Evolutionary conservation across 2,888 invertebrate species (phyloP).

Genomic region (Pristionchus fissidentatus): DNA sequence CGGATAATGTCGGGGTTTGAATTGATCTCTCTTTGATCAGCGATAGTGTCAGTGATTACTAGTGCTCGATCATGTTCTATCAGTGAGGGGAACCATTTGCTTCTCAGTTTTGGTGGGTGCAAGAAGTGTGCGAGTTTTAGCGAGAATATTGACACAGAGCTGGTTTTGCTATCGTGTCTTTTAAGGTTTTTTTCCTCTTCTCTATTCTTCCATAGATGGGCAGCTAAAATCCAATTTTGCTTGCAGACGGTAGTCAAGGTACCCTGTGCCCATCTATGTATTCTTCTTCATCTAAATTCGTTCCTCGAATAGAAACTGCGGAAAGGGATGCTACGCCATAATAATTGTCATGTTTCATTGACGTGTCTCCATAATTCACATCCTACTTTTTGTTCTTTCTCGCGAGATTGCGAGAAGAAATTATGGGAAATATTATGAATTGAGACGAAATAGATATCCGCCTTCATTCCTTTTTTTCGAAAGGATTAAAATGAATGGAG

Average conservation of each 20-base stretch:
- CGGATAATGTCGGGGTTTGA: too few species aligned
- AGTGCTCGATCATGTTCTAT: too few species aligned
- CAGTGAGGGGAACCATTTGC: too few species aligned
- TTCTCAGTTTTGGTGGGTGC: conserved; percentile 15
- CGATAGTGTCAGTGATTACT: too few species aligned
- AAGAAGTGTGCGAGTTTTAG: conserved; percentile 1
- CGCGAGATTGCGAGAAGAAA: conserved; percentile 13
- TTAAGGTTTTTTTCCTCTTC: too few species aligned
- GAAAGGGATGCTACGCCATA: neutral
- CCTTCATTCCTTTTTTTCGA: neutral
- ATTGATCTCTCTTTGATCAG: conserved; percentile 1
- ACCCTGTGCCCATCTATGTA: neutral
- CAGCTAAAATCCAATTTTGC: too few species aligned
- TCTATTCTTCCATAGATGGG: too few species aligned
- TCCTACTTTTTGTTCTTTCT: conserved; percentile 7
- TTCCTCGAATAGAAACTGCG: neutral
- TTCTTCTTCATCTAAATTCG: neutral
- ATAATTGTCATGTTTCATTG: conserved; percentile 27
- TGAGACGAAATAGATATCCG: neutral
- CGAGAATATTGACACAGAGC: neutral
- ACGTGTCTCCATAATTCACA: conserved; percentile 1
- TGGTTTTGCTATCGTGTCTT: too few species aligned
- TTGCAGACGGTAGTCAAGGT: too few species aligned
- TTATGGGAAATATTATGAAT: neutral
- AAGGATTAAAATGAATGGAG: neutral